These are phyloP conservation scores for Gavia stellata DNA, from an alignment of 2,113 vertebrate species.

Conservation along the genomic window DNA sequence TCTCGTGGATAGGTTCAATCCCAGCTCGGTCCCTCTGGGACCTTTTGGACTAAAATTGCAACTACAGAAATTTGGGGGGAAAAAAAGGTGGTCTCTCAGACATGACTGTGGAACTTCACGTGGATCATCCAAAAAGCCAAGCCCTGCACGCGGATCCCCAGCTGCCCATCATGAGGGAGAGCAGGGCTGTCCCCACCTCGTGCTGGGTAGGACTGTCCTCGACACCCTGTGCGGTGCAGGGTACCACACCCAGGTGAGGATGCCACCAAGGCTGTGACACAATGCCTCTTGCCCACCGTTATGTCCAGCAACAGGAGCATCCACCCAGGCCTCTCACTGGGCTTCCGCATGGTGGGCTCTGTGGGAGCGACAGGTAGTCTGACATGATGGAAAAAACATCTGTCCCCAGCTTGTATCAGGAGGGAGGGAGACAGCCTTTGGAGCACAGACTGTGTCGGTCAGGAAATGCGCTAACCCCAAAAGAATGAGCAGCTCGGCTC, in stretches of 20 bases:
- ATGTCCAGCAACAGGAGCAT: not conserved
- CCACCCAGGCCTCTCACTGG: not conserved
- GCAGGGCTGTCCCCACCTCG: accelerated
- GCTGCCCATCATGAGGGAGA: accelerated
- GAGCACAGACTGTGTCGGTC: accelerated
- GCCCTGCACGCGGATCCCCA: not conserved
- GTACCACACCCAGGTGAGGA: accelerated
- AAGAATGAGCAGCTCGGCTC: not conserved
- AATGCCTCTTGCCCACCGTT: not conserved
- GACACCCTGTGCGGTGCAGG: accelerated
- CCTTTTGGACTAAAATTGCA: not conserved
- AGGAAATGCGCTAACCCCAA: not conserved
- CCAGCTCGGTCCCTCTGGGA: not conserved
- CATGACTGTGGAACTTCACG: not conserved
- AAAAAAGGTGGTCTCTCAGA: not conserved
- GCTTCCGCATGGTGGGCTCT: not conserved
- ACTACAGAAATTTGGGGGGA: accelerated
- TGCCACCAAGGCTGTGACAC: accelerated
- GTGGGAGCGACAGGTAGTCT: accelerated
- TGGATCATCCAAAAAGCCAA: not conserved
- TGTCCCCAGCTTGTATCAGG: accelerated
- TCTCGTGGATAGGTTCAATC: not conserved
- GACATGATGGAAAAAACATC: too few relatives aligned
- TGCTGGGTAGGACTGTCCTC: accelerated
- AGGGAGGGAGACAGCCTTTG: not conserved